These are phyloP conservation scores for Oncorhynchus keta DNA, from an alignment of 2,113 vertebrate genomes.

Conservation along the genomic window DNA sequence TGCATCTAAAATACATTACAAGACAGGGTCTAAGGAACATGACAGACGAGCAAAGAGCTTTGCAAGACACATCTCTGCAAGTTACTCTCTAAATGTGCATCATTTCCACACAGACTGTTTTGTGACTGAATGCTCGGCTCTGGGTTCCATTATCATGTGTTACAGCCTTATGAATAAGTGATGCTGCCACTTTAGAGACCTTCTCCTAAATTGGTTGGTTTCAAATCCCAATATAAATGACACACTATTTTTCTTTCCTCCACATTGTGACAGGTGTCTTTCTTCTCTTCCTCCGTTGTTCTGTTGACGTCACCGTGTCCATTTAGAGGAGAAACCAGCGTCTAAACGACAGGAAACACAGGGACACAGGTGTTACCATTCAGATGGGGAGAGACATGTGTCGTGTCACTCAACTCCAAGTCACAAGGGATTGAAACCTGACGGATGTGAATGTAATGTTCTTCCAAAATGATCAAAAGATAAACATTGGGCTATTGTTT, in stretches of 20 bases:
- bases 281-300: background rate
- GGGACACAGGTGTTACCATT: background rate
- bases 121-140: conserved; percentile 60
- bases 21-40: background rate
- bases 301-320: background rate
- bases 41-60: conserved; percentile 1
- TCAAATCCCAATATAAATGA: conserved; percentile 80
- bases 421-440: background rate
- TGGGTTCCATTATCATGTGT: conserved; percentile 74
- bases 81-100: conserved; percentile 27
- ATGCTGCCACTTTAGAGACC: conserved; percentile 75
- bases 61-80: conserved; percentile 5
- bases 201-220: conserved; percentile 81
- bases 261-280: conserved; percentile 53
- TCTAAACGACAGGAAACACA: background rate
- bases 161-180: conserved; percentile 79
- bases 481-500: too few species aligned
- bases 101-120: conserved; percentile 13
- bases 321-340: background rate
- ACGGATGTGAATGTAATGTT: too few species aligned
- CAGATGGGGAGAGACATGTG: background rate
- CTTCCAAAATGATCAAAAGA: too few species aligned
- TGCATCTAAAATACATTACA: conserved; percentile 1
- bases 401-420: background rate
- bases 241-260: conserved; percentile 63